These are phyloP conservation scores for Drosophila novamexicana DNA, from an alignment of 1,140 invertebrate genomes.

Conservation along the genomic window DNA sequence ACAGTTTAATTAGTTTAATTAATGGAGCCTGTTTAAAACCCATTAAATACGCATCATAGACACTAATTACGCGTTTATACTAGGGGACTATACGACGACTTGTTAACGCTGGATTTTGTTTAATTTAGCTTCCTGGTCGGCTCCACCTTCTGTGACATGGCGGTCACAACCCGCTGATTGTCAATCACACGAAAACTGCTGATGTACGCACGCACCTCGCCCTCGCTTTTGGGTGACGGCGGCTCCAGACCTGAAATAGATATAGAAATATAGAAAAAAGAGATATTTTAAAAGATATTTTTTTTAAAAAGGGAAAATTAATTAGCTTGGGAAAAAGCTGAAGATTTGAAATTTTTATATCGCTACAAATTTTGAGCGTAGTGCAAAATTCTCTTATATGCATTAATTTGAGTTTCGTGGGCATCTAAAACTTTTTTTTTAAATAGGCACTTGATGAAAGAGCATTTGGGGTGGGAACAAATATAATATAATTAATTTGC, in stretches of 20 bases:
- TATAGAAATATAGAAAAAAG: background rate
- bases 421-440: no score
- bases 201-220: slow-evolving; percentile 88
- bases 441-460: no score
- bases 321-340: no score
- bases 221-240: slow-evolving; percentile 89
- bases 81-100: slow-evolving; percentile 24
- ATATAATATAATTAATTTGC: no score
- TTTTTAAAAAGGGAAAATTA: no score
- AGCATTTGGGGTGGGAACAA: no score
- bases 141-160: slow-evolving; percentile 90
- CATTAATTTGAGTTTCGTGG: no score
- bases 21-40: background rate
- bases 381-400: no score
- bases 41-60: slow-evolving; percentile 32
- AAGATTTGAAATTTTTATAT: no score
- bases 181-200: slow-evolving; percentile 90
- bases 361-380: no score
- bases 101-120: slow-evolving; percentile 11
- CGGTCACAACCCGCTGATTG: slow-evolving; percentile 90
- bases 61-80: slow-evolving; percentile 34
- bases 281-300: no score
- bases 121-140: slow-evolving; percentile 82
- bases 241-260: slow-evolving; percentile 86
- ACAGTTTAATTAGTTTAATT: slow-evolving; percentile 19